Conservation (phyloP, 2,797 vertebrate species). For the Podargus strigoides region DNA sequence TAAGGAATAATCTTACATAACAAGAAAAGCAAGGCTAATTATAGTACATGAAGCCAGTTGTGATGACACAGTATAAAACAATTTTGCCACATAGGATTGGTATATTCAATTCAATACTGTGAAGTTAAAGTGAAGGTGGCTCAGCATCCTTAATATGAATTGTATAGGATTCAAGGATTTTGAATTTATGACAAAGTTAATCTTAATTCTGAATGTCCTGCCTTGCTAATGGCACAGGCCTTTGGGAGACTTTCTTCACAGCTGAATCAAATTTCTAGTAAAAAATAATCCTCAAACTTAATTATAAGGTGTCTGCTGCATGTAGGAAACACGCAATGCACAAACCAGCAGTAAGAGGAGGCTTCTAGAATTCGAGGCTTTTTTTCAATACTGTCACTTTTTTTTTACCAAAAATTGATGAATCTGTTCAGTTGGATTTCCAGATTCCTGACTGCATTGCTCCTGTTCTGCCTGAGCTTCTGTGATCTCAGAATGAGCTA, state of each 20-base stretch:
- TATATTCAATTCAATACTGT: no score
- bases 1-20: background rate
- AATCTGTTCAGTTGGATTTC: constrained; percentile 65
- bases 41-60: background rate
- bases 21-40: background rate
- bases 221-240: background rate
- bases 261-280: background rate
- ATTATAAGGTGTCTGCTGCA: background rate
- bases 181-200: background rate
- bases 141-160: background rate
- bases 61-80: no score
- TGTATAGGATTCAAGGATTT: background rate
- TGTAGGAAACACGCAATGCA: background rate
- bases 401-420: constrained; percentile 75
- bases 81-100: no score
- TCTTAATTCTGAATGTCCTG: background rate
- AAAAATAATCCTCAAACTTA: background rate
- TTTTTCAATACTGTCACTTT: background rate
- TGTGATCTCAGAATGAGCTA: constrained; percentile 57
- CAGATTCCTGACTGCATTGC: constrained; percentile 59
- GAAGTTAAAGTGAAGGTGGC: background rate
- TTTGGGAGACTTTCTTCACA: background rate
- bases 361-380: background rate
- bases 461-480: constrained; percentile 66
- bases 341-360: background rate